phyloP scores from a whole-genome alignment of 37 sponge, comb jelly and placozoan species.

The Chondrosia reniformis region DNA sequence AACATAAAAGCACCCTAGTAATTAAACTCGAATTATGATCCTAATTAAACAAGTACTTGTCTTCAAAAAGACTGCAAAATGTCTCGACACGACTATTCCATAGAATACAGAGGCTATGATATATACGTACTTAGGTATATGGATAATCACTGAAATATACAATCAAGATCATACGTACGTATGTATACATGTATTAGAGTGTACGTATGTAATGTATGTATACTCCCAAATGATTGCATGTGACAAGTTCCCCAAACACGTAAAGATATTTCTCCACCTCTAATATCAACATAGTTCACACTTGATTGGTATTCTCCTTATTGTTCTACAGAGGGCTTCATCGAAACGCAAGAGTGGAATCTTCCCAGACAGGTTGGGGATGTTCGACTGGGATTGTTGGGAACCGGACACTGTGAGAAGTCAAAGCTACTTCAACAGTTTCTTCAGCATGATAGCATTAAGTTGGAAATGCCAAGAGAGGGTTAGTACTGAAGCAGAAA shows the following conservation, averaged over 20 bases:
- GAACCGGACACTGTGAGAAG: neutral
- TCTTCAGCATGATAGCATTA: neutral
- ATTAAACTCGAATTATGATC: no score
- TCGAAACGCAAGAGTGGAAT: conserved; percentile 77
- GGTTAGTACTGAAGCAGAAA: no score
- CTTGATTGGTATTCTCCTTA: neutral
- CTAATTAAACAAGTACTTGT: no score
- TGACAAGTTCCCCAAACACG: neutral
- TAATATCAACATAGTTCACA: neutral
- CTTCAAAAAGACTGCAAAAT: no score
- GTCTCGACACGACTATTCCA: no score
- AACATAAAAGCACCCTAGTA: no score
- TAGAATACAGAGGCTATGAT: no score
- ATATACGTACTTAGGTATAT: neutral
- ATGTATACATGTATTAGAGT: neutral
- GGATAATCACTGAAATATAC: neutral
- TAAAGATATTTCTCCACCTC: neutral
- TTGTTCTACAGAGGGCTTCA: conserved; percentile 51
- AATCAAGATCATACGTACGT: neutral
- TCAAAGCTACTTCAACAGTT: neutral
- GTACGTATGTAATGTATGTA: no score
- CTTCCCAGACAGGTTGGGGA: conserved; percentile 65
- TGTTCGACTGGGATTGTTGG: conserved; percentile 53
- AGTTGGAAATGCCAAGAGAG: no score
- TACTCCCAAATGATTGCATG: no score